Evolutionary conservation across 2,113 vertebrate species (phyloP), one percentile per base, ranked within the genome.

Genomic region (Synchiropus splendidus): DNA sequence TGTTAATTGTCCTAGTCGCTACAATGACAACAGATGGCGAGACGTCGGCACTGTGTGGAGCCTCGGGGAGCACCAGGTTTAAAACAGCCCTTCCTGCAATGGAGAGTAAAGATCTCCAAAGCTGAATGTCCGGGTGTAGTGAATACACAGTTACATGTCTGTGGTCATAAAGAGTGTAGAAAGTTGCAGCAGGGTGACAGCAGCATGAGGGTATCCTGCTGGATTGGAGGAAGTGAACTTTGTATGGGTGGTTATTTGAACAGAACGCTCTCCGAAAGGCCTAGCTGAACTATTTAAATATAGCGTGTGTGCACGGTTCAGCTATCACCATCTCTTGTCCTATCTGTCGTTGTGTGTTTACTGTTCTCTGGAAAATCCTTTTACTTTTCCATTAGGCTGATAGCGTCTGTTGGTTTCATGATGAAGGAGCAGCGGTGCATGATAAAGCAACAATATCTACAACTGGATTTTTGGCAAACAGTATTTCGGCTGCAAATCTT

Each of bases 301-400:
- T n/a, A n/a, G 37, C 51, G 49, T 51, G 53, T 58, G 39, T 39
- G 39, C 55, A 50, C 1, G 6, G 16, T 58, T 42, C 56, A 81
- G 72, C 79, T 74, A 65, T n/a, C 52, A 44, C 48, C 54, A 40
- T 53, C 39, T 54, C 56, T 55, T 51, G 38, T 57, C 52, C 47
- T 70, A 64, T 75, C 61, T 48, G 39, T 52, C 49, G 61, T 49
- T 40, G 38, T 46, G 36, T 77, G 56, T 78, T 76, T 76, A 58
- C 58, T 61, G 69, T 61, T 21, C 66, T 55, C 38, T 52, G 67
- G 60, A 72, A 60, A 75, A 75, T 17, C 39, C 51, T 71, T 64
- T 79, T 72, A 61, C 64, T 66, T 65, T 66, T 70, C 70, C 72
- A 82, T 81, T 77, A 81, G 56, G 42, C 55, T 70, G 72, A 77